phyloP scores from a whole-genome alignment of 2,113 vertebrate species.

The Rostratula benghalensis region DNA sequence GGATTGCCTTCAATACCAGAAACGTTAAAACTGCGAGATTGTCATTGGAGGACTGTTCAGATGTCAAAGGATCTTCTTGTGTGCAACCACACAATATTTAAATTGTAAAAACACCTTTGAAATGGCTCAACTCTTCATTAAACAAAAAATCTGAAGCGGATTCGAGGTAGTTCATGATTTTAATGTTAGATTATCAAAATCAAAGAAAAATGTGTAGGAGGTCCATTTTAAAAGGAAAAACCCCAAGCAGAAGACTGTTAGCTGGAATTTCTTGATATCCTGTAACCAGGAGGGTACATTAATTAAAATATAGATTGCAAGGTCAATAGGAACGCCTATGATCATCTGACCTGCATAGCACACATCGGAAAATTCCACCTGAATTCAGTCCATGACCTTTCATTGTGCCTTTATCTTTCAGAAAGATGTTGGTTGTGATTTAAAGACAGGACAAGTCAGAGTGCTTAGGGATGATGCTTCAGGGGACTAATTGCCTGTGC shows the following conservation, averaged over 20 bases:
- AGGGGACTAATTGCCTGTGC: neutral
- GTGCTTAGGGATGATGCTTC: neutral
- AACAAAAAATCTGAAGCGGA: neutral
- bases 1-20: neutral
- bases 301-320: neutral
- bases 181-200: neutral
- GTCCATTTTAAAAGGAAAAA: neutral
- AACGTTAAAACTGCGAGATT: neutral
- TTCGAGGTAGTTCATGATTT: neutral
- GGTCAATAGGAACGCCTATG: neutral
- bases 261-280: neutral
- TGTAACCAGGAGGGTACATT: neutral
- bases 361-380: neutral
- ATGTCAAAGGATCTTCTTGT: neutral
- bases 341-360: neutral
- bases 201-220: neutral
- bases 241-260: neutral
- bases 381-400: neutral
- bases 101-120: slow-evolving; percentile 14
- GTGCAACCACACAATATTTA: neutral
- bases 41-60: neutral
- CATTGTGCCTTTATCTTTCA: neutral
- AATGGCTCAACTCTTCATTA: neutral
- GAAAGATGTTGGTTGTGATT: neutral
- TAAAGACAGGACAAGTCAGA: neutral